Percentiles rank a stretch among this genome's conserved stretches.
Evolutionary conservation across 2,888 invertebrate genomes (phyloP).

Genomic region (Peribatodes rhomboidaria): DNA sequence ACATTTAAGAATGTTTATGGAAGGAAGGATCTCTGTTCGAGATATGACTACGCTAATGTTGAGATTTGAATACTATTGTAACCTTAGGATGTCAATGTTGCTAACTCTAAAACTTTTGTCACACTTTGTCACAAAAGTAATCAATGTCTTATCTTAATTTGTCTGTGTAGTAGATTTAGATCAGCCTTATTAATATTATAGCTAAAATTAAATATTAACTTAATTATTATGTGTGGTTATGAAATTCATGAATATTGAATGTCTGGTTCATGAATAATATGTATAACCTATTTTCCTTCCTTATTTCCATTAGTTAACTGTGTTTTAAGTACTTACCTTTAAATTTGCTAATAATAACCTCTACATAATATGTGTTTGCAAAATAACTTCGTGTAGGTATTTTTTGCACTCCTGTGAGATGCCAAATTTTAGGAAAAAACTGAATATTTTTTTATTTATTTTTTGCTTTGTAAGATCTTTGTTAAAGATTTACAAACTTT

Average conservation of each 20-base stretch:
- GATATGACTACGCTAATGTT: not conserved
- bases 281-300: constrained; percentile 3
- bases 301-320: not conserved
- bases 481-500: too few relatives aligned
- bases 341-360: not conserved
- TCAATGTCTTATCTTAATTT: constrained; percentile 16
- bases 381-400: not conserved
- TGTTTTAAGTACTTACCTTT: not conserved
- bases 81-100: not conserved
- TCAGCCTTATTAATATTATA: constrained; percentile 26
- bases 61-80: not conserved
- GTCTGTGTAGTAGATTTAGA: constrained; percentile 15
- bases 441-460: too few relatives aligned
- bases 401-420: not conserved
- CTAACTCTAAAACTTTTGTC: constrained; percentile 7
- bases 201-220: constrained; percentile 8
- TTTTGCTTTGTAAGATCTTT: too few relatives aligned
- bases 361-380: too few relatives aligned
- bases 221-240: not conserved
- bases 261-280: constrained; percentile 2
- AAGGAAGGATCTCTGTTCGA: constrained; percentile 12
- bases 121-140: not conserved
- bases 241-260: not conserved
- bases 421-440: not conserved
- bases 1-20: constrained; percentile 7